Conservation (phyloP, 2,888 invertebrate species). For the Phengaris alcon region DNA sequence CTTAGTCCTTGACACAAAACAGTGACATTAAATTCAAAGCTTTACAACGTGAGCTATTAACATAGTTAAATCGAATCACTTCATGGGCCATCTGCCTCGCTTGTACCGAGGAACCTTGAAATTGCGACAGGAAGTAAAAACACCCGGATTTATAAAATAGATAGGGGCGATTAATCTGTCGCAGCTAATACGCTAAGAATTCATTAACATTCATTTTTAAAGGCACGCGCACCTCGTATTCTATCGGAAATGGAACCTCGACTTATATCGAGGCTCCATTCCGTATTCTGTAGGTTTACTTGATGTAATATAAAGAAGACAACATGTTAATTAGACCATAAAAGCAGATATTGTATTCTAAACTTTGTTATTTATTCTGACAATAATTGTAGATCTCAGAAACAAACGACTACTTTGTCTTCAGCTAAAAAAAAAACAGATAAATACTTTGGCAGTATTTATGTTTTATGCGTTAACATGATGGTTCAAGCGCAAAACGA, state of each 20-base stretch:
- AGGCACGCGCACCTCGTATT: background rate
- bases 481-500: too few relatives aligned
- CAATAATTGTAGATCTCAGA: too few relatives aligned
- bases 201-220: constrained; percentile 11
- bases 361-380: too few relatives aligned
- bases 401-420: too few relatives aligned
- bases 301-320: too few relatives aligned
- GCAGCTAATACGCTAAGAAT: constrained; percentile 7
- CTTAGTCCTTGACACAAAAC: constrained; percentile 24
- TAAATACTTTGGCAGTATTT: too few relatives aligned
- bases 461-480: background rate
- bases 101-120: constrained; percentile 21
- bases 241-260: too few relatives aligned
- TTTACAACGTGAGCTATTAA: background rate
- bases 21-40: constrained; percentile 10
- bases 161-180: background rate
- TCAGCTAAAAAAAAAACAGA: too few relatives aligned
- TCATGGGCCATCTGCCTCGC: constrained; percentile 20
- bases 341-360: too few relatives aligned
- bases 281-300: too few relatives aligned
- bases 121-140: constrained; percentile 25
- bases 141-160: constrained; percentile 23
- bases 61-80: constrained; percentile 24
- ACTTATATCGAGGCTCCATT: too few relatives aligned
- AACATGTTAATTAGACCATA: too few relatives aligned